phyloP scores from a whole-genome alignment of 2,797 vertebrate species.

The Oryzias sinensis region DNA sequence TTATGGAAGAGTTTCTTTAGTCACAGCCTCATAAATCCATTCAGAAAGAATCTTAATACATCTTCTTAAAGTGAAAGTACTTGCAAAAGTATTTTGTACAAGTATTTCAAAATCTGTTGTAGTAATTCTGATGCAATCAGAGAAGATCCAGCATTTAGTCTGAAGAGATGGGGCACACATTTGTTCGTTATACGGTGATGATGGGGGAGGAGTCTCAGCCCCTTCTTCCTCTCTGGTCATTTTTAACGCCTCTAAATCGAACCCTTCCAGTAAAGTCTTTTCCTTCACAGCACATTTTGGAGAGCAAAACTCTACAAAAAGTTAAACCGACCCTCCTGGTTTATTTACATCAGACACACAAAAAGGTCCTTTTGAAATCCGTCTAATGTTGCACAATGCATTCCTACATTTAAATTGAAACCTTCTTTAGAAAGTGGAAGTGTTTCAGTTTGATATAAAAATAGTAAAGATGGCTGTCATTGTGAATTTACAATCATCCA shows the following conservation, averaged over 20 bases:
- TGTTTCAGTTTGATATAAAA: too few species aligned
- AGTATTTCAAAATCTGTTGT: conserved; percentile 39
- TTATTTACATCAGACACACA: too few species aligned
- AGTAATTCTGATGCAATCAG: conserved; percentile 42
- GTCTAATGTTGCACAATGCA: too few species aligned
- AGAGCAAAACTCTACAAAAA: conserved; percentile 2
- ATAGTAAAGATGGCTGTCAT: too few species aligned
- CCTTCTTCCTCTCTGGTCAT: conserved; percentile 15
- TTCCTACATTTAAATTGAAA: too few species aligned
- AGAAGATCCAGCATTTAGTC: conserved; percentile 32
- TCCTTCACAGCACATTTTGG: conserved; percentile 22
- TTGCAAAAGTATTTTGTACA: neutral
- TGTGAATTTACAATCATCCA: too few species aligned
- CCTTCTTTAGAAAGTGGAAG: too few species aligned
- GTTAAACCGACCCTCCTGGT: neutral
- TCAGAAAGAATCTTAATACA: neutral
- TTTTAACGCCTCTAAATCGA: conserved; percentile 34
- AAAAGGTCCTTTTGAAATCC: too few species aligned
- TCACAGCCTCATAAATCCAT: neutral
- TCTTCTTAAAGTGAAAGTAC: neutral
- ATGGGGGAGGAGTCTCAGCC: neutral
- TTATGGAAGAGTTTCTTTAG: too few species aligned
- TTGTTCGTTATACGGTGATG: too few species aligned
- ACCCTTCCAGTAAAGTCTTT: conserved; percentile 12
- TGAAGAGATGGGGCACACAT: conserved; percentile 1